These are phyloP conservation scores for Dolichallabes microphthalmus DNA, from an alignment of 2,113 vertebrate species.

Conservation along the genomic window DNA sequence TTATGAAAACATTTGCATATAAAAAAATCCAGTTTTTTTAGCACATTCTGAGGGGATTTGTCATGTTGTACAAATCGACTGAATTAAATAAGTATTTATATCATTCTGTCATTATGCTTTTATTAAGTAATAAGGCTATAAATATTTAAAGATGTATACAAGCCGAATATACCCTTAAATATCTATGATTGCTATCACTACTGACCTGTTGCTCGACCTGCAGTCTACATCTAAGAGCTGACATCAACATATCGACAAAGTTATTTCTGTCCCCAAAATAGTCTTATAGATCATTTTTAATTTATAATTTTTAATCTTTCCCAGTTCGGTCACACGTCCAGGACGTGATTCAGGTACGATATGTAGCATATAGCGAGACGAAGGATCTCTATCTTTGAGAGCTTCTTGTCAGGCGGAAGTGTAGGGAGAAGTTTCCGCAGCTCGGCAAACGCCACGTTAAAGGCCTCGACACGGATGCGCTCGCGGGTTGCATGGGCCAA, in stretches of 20 bases:
- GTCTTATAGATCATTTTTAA: background rate
- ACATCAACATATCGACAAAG: no score
- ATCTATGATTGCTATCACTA: background rate
- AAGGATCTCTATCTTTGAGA: slow-evolving; percentile 84
- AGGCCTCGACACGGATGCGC: slow-evolving; percentile 79
- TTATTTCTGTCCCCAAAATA: background rate
- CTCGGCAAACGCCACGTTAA: slow-evolving; percentile 77
- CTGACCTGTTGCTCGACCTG: background rate
- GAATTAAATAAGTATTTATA: no score
- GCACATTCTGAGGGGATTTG: no score
- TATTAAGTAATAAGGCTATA: no score
- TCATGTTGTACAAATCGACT: no score
- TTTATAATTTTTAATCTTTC: background rate
- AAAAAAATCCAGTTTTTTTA: no score
- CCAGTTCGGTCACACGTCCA: slow-evolving; percentile 76
- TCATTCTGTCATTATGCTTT: no score
- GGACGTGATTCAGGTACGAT: slow-evolving; percentile 84
- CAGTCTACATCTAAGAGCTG: slow-evolving; percentile 3
- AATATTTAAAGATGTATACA: no score
- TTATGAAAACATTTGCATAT: no score
- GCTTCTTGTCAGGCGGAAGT: slow-evolving; percentile 82
- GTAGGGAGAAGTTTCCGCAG: slow-evolving; percentile 79
- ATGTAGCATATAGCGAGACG: slow-evolving; percentile 86
- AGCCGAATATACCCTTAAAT: no score
- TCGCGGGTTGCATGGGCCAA: slow-evolving; percentile 74